Evolutionary conservation across 2,888 invertebrate genomes (phyloP), one percentile per base, ranked within the genome.

Genomic region (Ectemnius cavifrons): DNA sequence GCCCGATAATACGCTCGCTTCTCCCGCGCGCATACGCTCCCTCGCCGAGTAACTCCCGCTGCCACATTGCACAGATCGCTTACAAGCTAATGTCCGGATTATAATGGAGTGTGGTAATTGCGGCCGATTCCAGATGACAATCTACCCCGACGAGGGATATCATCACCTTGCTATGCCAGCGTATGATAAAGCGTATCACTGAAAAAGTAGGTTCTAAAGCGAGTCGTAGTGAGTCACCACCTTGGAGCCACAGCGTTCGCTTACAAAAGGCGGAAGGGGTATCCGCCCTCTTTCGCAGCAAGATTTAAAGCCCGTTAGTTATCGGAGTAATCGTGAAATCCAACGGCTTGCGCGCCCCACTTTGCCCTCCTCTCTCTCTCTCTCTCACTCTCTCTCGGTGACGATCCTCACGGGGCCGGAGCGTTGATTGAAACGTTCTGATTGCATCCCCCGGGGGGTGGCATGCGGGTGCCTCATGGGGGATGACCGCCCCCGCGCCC

Each of bases 381-480:
- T 78, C 20, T 20, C 20, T 23, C 23, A 2, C 23, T 23, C 23
- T 23, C 23, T 78, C 80, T 78, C 75, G 75, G 52, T 74, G 72
- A 57, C 78, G 72, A 75, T 75, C 83, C 84, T 83, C 81, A 72
- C 83, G 73, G 86, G 82, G 87, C 37, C 86, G 89, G 87, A 86
- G 87, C 89, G 37, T 89, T 91, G 91, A 91, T 91, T 91, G 91
- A 91, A 91, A 91, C 90, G 90, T 90, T 86, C 90, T 91, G 91
- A 91, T 91, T 91, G 90, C 90, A 87, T 88, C 88, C 90, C 90
- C 87, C 84, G 84, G 88, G 89, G 87, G 86, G 86, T 81, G 87
- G 87, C 79, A 84, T 85, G 87, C 87, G 87, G 87, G 86, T 79
- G 86, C 82, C 81, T 73, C 80, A 65, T 64, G 81, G 80, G 82